phyloP scores from a whole-genome alignment of 2,888 invertebrate genomes.

The Stegana nigrithorax region DNA sequence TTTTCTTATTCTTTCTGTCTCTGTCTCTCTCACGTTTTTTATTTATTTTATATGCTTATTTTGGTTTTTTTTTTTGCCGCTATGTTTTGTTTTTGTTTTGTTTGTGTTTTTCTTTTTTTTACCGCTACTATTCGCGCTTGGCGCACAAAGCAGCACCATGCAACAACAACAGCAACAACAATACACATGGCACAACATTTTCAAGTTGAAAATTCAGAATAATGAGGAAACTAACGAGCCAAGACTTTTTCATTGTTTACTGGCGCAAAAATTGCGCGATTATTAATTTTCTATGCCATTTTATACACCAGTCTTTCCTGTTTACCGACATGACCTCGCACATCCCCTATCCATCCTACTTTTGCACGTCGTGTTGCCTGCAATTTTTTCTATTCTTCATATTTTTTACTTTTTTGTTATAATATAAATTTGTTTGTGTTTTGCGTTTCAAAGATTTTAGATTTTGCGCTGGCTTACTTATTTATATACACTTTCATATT shows the following conservation, averaged over 20 bases:
- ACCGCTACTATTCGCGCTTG: too few relatives aligned
- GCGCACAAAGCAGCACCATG: neutral
- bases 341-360: neutral
- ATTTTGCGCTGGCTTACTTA: conserved; percentile 35
- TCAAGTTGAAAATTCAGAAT: conserved; percentile 19
- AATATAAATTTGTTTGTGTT: too few relatives aligned
- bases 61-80: too few relatives aligned
- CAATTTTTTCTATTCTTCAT: too few relatives aligned
- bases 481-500: too few relatives aligned
- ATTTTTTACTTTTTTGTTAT: too few relatives aligned
- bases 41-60: too few relatives aligned
- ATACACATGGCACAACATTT: neutral
- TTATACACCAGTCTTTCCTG: conserved; percentile 39
- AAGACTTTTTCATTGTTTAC: conserved; percentile 62
- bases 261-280: conserved; percentile 61
- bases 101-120: neutral
- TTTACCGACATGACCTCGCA: too few relatives aligned
- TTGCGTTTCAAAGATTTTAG: conserved; percentile 38
- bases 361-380: too few relatives aligned
- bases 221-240: conserved; percentile 62
- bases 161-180: neutral
- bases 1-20: neutral
- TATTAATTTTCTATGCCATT: conserved; percentile 61
- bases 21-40: neutral
- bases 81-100: neutral